These are phyloP conservation scores for Pangasius larnaudii DNA, from an alignment of 2,797 vertebrate genomes.

Conservation along the genomic window DNA sequence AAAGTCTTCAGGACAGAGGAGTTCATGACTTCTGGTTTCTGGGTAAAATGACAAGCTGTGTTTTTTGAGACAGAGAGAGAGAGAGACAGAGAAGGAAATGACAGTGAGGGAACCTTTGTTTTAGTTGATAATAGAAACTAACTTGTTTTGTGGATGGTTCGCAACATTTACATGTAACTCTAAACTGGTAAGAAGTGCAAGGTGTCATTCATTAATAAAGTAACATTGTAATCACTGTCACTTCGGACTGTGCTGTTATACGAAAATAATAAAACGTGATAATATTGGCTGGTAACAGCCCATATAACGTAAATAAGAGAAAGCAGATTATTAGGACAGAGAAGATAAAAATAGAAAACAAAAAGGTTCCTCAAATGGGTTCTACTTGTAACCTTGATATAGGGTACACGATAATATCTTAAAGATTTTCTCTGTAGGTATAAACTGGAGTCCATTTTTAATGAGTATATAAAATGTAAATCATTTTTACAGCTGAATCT, in stretches of 20 bases:
- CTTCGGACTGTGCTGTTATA: background rate
- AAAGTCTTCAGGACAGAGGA: background rate
- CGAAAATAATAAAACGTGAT: background rate
- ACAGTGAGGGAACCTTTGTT: background rate
- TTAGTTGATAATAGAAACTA: background rate
- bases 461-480: no score
- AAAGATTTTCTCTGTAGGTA: no score
- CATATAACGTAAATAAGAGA: background rate
- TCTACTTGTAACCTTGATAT: no score
- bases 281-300: background rate
- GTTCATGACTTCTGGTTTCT: background rate
- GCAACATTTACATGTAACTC: background rate
- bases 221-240: background rate
- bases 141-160: background rate
- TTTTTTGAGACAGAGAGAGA: background rate
- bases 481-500: no score
- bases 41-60: background rate
- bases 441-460: no score
- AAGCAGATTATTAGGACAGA: background rate
- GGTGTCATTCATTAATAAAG: background rate
- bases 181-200: background rate
- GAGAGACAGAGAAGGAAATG: background rate
- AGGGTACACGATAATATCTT: no score
- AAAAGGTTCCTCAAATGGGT: background rate
- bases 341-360: background rate